Evolutionary conservation across 2,797 vertebrate genomes (phyloP).

Genomic region (Remorina albescens): DNA sequence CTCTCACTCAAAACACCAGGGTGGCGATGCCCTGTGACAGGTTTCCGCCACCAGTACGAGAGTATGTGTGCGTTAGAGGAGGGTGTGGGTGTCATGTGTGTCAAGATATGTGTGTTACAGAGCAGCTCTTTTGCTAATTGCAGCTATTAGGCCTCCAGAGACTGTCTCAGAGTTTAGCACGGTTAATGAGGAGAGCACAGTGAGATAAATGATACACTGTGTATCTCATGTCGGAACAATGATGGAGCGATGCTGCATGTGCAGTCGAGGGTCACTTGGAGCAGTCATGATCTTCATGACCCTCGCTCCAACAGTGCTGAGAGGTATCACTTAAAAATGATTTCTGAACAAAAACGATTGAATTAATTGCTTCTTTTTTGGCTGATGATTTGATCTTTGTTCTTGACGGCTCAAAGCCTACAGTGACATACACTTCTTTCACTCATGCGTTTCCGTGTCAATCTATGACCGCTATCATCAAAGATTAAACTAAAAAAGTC

Average conservation of each 20-base stretch:
- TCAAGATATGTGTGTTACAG: constrained; percentile 47
- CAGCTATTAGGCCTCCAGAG: constrained; percentile 74
- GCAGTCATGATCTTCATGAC: constrained; percentile 28
- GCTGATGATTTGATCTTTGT: constrained; percentile 63
- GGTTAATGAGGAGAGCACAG: constrained; percentile 72
- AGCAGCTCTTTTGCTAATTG: constrained; percentile 78
- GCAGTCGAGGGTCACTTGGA: constrained; percentile 30
- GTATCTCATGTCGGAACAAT: constrained; percentile 65
- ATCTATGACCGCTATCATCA: background rate
- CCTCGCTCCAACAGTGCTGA: constrained; percentile 2
- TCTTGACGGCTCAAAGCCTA: constrained; percentile 1
- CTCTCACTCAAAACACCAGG: constrained; percentile 54
- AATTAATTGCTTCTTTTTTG: constrained; percentile 33
- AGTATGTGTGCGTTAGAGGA: constrained; percentile 6
- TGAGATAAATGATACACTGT: constrained; percentile 78
- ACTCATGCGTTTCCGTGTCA: constrained; percentile 5
- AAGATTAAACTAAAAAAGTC: background rate
- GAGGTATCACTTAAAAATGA: constrained; percentile 17
- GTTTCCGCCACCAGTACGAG: constrained; percentile 32
- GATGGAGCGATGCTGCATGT: constrained; percentile 50
- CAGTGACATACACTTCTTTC: background rate
- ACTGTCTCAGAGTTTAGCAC: constrained; percentile 52
- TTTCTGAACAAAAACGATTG: constrained; percentile 18
- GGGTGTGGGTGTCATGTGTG: constrained; percentile 52
- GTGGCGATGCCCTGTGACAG: constrained; percentile 64